Evolutionary conservation across 2,888 invertebrate species (phyloP).

Genomic region (Ommatoiulus sabulosus): DNA sequence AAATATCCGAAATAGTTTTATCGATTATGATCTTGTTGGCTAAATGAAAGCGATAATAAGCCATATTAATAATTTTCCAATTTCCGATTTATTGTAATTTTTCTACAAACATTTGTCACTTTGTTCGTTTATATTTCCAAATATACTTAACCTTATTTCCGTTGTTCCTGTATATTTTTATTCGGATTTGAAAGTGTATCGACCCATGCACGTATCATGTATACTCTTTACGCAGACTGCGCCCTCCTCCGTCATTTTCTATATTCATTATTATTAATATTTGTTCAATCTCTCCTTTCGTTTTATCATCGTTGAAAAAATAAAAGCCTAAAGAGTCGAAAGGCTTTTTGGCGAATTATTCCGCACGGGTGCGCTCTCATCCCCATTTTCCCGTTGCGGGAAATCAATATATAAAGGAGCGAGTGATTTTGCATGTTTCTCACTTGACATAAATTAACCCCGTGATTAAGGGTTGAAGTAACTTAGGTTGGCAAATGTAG

Average conservation of each 20-base stretch:
- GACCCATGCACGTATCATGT: not conserved
- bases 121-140: no score
- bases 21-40: no score
- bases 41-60: no score
- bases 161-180: not conserved
- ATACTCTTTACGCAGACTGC: not conserved
- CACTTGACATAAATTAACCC: constrained; percentile 56
- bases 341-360: constrained; percentile 25
- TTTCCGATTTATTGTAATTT: no score
- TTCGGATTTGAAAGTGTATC: not conserved
- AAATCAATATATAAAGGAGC: constrained; percentile 44
- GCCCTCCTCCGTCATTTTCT: constrained; percentile 2
- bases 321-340: not conserved
- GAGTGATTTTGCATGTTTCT: constrained; percentile 57
- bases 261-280: constrained; percentile 35
- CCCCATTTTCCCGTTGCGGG: not conserved
- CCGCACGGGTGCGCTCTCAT: not conserved
- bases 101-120: no score
- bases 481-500: constrained; percentile 53
- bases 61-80: no score
- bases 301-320: constrained; percentile 12
- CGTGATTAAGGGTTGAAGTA: constrained; percentile 54
- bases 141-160: no score
- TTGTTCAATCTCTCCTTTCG: not conserved
- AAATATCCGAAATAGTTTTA: no score